Evolutionary conservation across 2,113 vertebrate species (phyloP), one percentile per base, ranked within the genome.

Genomic region (Burhinus oedicnemus): DNA sequence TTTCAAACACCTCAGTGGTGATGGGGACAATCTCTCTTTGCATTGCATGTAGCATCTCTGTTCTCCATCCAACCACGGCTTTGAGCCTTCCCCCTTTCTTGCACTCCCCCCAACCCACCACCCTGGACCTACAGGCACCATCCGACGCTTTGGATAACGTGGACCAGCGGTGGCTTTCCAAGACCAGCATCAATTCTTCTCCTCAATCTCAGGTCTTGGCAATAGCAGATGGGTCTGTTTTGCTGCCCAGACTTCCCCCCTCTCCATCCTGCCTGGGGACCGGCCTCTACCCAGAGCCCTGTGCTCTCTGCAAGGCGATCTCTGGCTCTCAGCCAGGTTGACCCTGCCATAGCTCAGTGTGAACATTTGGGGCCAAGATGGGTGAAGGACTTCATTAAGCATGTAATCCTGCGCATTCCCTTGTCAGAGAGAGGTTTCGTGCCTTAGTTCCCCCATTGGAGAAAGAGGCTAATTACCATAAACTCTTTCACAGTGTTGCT

Each of bases 31-130:
- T 9, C 3, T 4, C 30, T 3, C 15, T 72, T 60, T 52, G 15
- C 55, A 13, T 5, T 64, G 15, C 38, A 36, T 1, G 5, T 2
- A 62, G 17, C 17, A 40, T 21, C 32, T 86, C 25, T 6, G 1
- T 38, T 54, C 51, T 68, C 30, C 60, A 83, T 18, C 70, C 1
- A 4, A 15, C 11, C 27, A 12, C 0, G 1, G 27, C 38, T 94
- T 69, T 72, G 20, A 77, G 36, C 26, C 20, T 68, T 34, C 5
- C 1, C 14, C 3, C 6, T 40, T 68, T 64, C 18, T 32, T 5
- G 0, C 32, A 9, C 6, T 55, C 47, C 5, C 25, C 40, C 6
- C 49, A 75, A 0, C 38, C 44, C 38, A 68, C 21, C 26, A 13
- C 18, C 8, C 38, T 66, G 70, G 34, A 30, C 54, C 64, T 32